Conservation (phyloP, 2,797 vertebrate genomes). For the Amniataba percoides region DNA sequence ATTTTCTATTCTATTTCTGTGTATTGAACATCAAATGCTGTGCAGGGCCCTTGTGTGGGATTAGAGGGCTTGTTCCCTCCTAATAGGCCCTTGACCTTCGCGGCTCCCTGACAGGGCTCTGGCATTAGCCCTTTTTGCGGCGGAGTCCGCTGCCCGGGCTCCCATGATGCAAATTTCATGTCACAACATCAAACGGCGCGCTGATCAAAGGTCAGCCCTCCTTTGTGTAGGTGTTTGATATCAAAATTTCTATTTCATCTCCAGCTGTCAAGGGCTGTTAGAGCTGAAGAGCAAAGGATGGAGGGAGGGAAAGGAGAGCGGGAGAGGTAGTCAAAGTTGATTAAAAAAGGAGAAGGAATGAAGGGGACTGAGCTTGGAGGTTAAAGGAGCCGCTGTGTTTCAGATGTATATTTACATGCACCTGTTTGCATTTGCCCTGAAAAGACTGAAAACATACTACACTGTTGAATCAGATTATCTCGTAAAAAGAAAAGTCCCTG, state of each 20-base stretch:
- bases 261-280: conserved; percentile 88
- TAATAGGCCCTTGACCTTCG: conserved; percentile 91
- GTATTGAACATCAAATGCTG: conserved; percentile 77
- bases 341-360: conserved; percentile 10
- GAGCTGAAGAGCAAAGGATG: conserved; percentile 73
- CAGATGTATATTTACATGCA: conserved; percentile 29
- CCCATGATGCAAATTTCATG: conserved; percentile 92
- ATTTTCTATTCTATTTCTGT: conserved; percentile 74
- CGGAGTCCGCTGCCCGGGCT: conserved; percentile 81
- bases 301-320: conserved; percentile 55
- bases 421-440: conserved; percentile 23
- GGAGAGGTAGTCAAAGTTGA: conserved; percentile 50
- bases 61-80: conserved; percentile 81
- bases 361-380: conserved; percentile 18
- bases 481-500: too few relatives aligned
- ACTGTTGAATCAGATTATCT: too few relatives aligned
- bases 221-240: conserved; percentile 93
- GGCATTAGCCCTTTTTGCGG: conserved; percentile 84
- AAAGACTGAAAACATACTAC: too few relatives aligned
- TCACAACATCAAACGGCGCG: conserved; percentile 91
- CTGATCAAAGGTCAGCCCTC: conserved; percentile 96
- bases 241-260: conserved; percentile 95
- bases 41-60: conserved; percentile 76
- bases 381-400: conserved; percentile 27
- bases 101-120: conserved; percentile 84